Conservation (phyloP, 2,888 invertebrate species). For the Cybosia mesomella region DNA sequence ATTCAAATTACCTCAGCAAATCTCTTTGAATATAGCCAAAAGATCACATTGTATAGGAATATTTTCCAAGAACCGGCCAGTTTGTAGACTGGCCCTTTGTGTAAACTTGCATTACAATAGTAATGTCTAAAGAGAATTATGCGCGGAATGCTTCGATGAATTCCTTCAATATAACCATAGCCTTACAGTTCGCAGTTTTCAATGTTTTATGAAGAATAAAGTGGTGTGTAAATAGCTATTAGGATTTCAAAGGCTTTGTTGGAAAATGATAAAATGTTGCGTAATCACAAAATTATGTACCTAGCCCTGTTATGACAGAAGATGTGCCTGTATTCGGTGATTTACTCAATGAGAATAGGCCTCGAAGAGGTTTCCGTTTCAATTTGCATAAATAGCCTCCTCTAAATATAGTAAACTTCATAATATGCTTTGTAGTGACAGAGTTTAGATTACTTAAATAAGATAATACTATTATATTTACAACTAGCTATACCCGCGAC, state of each 20-base stretch:
- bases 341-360: too few relatives aligned
- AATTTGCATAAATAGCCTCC: too few relatives aligned
- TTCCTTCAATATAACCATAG: conserved; percentile 20
- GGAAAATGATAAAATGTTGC: neutral
- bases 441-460: too few relatives aligned
- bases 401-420: too few relatives aligned
- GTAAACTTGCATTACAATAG: conserved; percentile 27
- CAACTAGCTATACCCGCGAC: too few relatives aligned
- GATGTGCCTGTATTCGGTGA: too few relatives aligned
- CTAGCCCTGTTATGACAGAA: too few relatives aligned
- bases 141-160: conserved; percentile 29
- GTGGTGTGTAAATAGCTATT: conserved; percentile 7
- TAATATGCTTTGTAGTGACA: too few relatives aligned
- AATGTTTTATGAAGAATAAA: conserved; percentile 16
- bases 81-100: conserved; percentile 34
- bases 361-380: too few relatives aligned
- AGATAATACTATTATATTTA: too few relatives aligned
- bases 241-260: conserved; percentile 6
- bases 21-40: conserved; percentile 35
- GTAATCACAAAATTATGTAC: too few relatives aligned
- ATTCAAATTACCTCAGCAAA: conserved; percentile 46
- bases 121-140: conserved; percentile 21
- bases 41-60: conserved; percentile 36
- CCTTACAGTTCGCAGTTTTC: conserved; percentile 9
- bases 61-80: conserved; percentile 42